These are phyloP conservation scores for Stenodema calcarata DNA, from an alignment of 2,888 invertebrate species.

Conservation along the genomic window DNA sequence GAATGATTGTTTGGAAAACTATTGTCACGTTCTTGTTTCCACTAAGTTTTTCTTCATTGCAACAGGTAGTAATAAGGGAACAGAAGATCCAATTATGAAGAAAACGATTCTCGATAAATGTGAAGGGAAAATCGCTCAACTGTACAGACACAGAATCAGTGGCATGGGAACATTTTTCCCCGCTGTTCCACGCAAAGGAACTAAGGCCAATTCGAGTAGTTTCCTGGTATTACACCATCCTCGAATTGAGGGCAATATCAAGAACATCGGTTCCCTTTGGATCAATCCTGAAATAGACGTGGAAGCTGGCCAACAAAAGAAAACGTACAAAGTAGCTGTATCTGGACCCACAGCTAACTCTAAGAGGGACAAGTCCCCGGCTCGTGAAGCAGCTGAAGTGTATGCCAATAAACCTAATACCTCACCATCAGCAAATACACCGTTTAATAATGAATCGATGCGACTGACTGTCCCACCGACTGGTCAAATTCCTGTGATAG, in stretches of 20 bases:
- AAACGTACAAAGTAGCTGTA: neutral
- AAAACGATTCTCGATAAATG: slow-evolving; percentile 49
- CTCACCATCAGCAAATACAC: neutral
- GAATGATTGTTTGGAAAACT: neutral
- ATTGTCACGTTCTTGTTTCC: neutral
- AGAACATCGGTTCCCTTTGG: slow-evolving; percentile 17
- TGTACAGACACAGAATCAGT: slow-evolving; percentile 48
- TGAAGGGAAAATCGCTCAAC: slow-evolving; percentile 50
- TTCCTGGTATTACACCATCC: slow-evolving; percentile 38
- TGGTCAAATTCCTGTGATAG: neutral
- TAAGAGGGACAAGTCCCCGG: neutral
- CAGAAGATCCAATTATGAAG: slow-evolving; percentile 53
- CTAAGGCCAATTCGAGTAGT: neutral
- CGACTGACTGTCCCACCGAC: neutral
- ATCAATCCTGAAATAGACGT: slow-evolving; percentile 38
- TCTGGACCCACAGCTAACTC: neutral
- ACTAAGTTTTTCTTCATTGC: slow-evolving; percentile 47
- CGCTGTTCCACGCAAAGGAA: neutral
- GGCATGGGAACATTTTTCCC: slow-evolving; percentile 51
- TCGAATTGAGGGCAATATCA: slow-evolving; percentile 39
- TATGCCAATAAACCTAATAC: neutral
- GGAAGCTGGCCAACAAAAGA: neutral
- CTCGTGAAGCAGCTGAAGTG: neutral
- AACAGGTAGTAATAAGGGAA: slow-evolving; percentile 49
- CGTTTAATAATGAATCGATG: too few relatives aligned